Base-by-base conservation (phyloP, 2,797 vertebrate genomes). In the Hypotaenidia philippensis region DNA sequence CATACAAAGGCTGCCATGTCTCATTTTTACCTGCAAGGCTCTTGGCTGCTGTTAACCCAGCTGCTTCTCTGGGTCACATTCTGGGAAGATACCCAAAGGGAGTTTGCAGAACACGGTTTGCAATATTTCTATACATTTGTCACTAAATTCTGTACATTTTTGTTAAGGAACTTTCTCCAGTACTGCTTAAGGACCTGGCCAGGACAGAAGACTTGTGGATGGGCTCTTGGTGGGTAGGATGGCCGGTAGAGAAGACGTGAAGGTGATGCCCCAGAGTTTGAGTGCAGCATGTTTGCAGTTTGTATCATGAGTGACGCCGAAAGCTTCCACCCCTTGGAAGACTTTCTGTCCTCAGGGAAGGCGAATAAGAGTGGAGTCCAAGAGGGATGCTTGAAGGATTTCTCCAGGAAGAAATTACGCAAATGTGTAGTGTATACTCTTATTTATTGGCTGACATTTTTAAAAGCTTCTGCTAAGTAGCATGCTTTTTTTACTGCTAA, bases 221-320 rank as follows among this genome's bases (percentile, higher is more conserved):
- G 29, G 38, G 18, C 11, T 85, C 83, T 55, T 17, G 16, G 49
- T 45, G 64, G 22, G 40, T 21, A 63, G 41, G 0, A 0, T 29
- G 59, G 64, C 17, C 5, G 13, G 40, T 22, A 92, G 49, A 81
- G 59, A 31, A 16, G 27, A 80, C 16, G 32, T 68, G 65, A 64
- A 85, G 26, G 27, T 38, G 53, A 23, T 31, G 25, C 26, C 6
- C 16, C 36, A 64, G 53, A 83, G 45, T 52, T 70, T 49, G 74
- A 63, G 26, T 5, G 47, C 20, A n/a, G 59, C 1, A 2, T 61
- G 47, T 66, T 57, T 47, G 52, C 38, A 49, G 27, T 81, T 60
- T 55, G 72, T 74, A 61, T 63, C 79, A 83, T 61, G 47, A 88
- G 10, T 52, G 34, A 75, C 41, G 27, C 47, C 71, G 71, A 85